Evolutionary conservation across 2,113 vertebrate genomes (phyloP).

Genomic region (Ameiurus melas): DNA sequence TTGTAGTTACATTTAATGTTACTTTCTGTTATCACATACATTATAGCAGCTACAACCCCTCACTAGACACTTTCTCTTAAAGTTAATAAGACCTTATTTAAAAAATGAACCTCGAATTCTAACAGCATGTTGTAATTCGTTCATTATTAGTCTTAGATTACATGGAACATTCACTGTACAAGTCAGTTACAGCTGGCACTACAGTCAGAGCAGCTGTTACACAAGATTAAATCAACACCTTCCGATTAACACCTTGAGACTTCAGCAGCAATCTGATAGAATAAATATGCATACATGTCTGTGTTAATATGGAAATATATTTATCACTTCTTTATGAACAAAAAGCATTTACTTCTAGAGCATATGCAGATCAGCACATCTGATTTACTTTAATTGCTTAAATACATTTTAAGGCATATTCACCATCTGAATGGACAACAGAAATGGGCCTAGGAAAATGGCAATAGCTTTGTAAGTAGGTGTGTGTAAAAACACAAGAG

Average conservation of each 20-base stretch:
- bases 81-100: not conserved
- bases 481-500: not conserved
- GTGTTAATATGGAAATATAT: not conserved
- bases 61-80: not conserved
- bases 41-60: not conserved
- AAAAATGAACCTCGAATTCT: not conserved
- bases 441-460: not conserved
- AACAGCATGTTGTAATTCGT: not conserved
- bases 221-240: not conserved
- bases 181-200: not conserved
- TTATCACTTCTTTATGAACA: not conserved
- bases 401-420: not conserved
- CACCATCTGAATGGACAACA: not conserved
- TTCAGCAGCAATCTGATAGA: not conserved
- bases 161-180: not conserved
- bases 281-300: not conserved
- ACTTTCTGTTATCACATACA: not conserved
- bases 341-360: not conserved
- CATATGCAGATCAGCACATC: not conserved
- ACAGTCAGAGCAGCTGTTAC: not conserved
- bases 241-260: not conserved
- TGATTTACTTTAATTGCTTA: not conserved
- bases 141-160: not conserved
- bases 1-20: not conserved
- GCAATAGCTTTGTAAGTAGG: not conserved